Base-by-base conservation (phyloP, 2,113 vertebrate species). In the Chamaea fasciata region DNA sequence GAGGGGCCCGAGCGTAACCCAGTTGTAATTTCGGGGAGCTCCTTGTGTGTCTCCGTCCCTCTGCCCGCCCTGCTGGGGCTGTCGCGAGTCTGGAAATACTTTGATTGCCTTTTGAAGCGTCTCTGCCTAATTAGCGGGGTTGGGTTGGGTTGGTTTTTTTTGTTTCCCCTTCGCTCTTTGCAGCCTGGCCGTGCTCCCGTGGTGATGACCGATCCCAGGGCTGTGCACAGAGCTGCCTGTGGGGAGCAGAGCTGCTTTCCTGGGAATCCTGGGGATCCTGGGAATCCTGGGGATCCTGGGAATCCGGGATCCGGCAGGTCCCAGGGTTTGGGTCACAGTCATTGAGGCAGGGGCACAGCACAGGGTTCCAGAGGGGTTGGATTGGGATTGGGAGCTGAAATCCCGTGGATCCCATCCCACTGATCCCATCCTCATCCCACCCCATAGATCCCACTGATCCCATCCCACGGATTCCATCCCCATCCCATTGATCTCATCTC, bases 21-120 rank as follows among this genome's bases (percentile, higher is more conserved):
- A 0, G 31, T 5, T 7, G 16, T n/a, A n/a, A 41, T 41, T 11
- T 0, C n/a, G n/a, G n/a, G 4, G 9, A 2, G 53, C 69, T 77
- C 33, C 68, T 23, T 13, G 35, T 68, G 49, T 26, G 22, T 37
- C 35, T 62, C 18, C 60, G 24, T n/a, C n/a, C n/a, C n/a, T n/a
- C n/a, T n/a, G n/a, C n/a, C 37, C 33, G 15, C n/a, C 4, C 57
- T 53, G n/a, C 53, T 81, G 50, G 6, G 1, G 37, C 80, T 73
- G 31, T 16, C 55, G 7, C 26, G 59, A 64, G 60, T 42, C 76
- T 37, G 22, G 63, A 49, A 46, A 19, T 46, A 30, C 47, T 86
- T 65, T 49, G 84, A 47, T 69, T 57, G 80, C 31, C 55, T 86
- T 74, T 83, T 87, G 80, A 44, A 74, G 77, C 50, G 49, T 65